A percentile compares a stretch with the other conserved stretches of the same genome.
Conservation (phyloP, 1,140 invertebrate genomes). For the Drosophila nigrodunni region DNA sequence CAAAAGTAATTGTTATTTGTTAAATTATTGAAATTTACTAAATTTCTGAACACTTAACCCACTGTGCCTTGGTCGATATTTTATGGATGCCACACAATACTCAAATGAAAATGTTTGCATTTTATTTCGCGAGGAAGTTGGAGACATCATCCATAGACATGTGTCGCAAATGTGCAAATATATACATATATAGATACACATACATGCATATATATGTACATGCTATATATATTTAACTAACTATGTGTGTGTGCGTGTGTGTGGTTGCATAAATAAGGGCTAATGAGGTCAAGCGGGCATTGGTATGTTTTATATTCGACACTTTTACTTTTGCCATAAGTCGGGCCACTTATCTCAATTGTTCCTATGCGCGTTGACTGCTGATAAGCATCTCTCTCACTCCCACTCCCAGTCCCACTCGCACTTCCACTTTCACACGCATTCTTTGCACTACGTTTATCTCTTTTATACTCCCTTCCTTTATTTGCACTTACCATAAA, state of each 20-base stretch:
- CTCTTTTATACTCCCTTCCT: not conserved
- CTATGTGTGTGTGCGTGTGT: slow-evolving; percentile 26
- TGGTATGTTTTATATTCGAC: slow-evolving; percentile 54
- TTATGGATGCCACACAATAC: slow-evolving; percentile 48
- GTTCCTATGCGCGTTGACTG: slow-evolving; percentile 27
- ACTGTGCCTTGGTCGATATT: slow-evolving; percentile 55
- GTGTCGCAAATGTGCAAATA: slow-evolving; percentile 43
- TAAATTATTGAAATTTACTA: too few relatives aligned
- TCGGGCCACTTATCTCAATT: slow-evolving; percentile 62
- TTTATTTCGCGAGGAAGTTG: slow-evolving; percentile 59
- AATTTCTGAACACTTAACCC: too few relatives aligned
- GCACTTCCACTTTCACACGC: not conserved
- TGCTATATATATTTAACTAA: not conserved
- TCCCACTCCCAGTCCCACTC: not conserved
- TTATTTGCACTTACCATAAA: slow-evolving; percentile 71
- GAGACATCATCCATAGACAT: slow-evolving; percentile 52
- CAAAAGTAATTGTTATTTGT: too few relatives aligned
- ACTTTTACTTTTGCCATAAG: slow-evolving; percentile 37
- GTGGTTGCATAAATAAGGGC: slow-evolving; percentile 68
- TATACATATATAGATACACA: too few relatives aligned
- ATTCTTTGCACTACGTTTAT: not conserved
- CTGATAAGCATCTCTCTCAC: slow-evolving; percentile 37
- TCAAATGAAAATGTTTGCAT: slow-evolving; percentile 68
- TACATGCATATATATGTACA: too few relatives aligned
- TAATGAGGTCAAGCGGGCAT: slow-evolving; percentile 76